phyloP scores from a whole-genome alignment of 1,140 invertebrate species.

The Metopolophium dirhodum region DNA sequence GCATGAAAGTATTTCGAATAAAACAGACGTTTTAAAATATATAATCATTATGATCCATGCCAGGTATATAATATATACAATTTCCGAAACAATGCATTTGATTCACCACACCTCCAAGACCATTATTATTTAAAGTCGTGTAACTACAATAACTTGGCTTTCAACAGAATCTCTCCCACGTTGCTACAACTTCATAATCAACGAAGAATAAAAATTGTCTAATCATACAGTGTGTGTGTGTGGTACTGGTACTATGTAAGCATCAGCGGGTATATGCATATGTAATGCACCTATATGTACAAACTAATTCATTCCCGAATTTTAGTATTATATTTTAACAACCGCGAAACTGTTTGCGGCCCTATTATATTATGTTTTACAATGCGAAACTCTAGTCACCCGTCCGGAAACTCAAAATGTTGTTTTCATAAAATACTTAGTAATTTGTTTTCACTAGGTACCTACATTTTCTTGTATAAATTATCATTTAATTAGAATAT shows the following conservation, averaged over 20 bases:
- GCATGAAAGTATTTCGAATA: not conserved
- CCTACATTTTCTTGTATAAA: not conserved
- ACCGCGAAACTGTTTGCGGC: not conserved
- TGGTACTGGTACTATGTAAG: not conserved
- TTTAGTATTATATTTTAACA: not conserved
- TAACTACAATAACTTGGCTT: not conserved
- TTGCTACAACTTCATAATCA: not conserved
- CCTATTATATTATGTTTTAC: not conserved
- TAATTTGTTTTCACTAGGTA: conserved; percentile 11
- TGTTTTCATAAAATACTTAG: conserved; percentile 12
- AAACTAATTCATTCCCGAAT: conserved; percentile 13
- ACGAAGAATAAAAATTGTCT: not conserved
- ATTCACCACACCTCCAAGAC: not conserved
- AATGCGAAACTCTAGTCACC: conserved; percentile 1
- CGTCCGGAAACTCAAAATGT: not conserved
- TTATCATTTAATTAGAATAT: conserved; percentile 14
- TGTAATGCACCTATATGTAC: not conserved
- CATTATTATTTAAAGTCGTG: conserved; percentile 14
- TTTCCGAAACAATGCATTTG: not conserved
- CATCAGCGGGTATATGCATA: not conserved
- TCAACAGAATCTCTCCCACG: not conserved
- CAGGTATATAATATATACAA: not conserved
- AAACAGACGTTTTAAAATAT: not conserved
- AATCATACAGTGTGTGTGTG: not conserved
- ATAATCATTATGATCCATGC: not conserved